Conservation (phyloP, 2,797 vertebrate species). For the Phalanger gymnotis region DNA sequence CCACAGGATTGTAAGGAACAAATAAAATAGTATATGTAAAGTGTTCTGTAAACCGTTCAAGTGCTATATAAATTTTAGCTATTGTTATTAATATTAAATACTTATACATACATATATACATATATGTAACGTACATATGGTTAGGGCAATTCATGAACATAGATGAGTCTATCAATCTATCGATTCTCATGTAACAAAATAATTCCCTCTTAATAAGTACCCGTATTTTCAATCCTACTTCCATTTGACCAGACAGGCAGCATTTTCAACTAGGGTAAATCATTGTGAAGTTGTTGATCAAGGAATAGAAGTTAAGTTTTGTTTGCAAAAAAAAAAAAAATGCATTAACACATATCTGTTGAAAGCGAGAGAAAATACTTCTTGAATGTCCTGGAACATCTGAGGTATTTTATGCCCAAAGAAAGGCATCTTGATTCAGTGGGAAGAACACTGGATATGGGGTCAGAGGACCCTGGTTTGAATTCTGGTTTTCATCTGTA, state of each 20-base stretch:
- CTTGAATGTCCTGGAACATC: background rate
- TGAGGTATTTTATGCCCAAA: background rate
- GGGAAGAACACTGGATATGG: background rate
- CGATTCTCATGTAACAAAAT: no score
- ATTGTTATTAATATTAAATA: background rate
- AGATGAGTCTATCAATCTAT: background rate
- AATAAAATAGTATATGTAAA: background rate
- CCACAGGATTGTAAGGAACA: background rate
- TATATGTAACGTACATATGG: background rate
- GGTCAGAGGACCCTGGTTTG: background rate
- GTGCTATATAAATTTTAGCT: background rate
- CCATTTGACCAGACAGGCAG: background rate
- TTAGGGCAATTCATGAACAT: background rate
- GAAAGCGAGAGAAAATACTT: background rate
- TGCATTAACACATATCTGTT: background rate
- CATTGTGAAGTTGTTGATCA: background rate
- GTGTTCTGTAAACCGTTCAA: background rate
- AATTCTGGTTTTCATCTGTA: background rate
- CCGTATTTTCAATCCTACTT: background rate
- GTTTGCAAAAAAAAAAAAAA: background rate
- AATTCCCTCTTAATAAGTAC: background rate
- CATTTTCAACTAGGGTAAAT: background rate
- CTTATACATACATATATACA: background rate
- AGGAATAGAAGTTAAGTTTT: background rate
- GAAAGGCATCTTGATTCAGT: background rate